A percentile compares a stretch with the other conserved stretches of the same genome.
These are phyloP conservation scores for Holotrichia oblita DNA, from an alignment of 1,140 invertebrate species.

Conservation along the genomic window DNA sequence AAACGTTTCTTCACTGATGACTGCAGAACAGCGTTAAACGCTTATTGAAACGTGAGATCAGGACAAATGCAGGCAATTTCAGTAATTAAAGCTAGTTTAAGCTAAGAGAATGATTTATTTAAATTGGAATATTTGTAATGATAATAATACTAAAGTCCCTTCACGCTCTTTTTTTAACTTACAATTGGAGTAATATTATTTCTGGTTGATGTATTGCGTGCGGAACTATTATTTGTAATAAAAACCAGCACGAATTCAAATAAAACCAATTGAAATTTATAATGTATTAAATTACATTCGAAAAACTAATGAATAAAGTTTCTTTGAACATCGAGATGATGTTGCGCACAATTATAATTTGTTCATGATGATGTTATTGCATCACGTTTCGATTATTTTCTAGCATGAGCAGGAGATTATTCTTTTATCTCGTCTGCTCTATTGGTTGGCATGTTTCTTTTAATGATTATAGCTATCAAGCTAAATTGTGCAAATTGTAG, in stretches of 20 bases:
- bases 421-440: neutral
- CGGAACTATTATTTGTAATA: conserved; percentile 6
- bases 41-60: neutral
- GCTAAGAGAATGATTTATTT: neutral
- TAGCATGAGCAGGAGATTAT: neutral
- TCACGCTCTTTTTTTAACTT: neutral
- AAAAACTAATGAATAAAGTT: conserved; percentile 37
- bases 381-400: conserved; percentile 15
- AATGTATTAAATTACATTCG: neutral
- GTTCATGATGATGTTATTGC: conserved; percentile 19
- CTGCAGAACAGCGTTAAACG: neutral
- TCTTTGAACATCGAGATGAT: conserved; percentile 40
- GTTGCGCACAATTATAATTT: conserved; percentile 42
- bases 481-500: neutral
- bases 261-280: conserved; percentile 21
- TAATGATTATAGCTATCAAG: neutral
- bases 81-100: neutral
- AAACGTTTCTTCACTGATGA: neutral
- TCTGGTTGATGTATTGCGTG: neutral
- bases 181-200: neutral
- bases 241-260: conserved; percentile 26
- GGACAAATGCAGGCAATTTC: neutral
- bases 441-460: neutral
- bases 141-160: neutral
- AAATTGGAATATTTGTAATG: neutral